Conservation (phyloP, 2,113 vertebrate genomes). For the Myotis davidii region DNA sequence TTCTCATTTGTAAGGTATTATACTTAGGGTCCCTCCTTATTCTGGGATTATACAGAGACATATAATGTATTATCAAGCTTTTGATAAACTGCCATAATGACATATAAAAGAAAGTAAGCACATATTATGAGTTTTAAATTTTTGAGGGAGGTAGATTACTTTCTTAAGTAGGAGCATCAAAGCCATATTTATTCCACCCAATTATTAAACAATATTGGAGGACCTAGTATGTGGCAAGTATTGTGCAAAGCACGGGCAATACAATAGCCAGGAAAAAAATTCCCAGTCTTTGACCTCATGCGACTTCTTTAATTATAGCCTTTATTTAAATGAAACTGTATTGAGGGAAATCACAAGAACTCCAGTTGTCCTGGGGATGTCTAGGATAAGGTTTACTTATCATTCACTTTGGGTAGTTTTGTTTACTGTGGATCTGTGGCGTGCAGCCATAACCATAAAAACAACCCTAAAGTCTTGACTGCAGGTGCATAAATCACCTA, state of each 20-base stretch:
- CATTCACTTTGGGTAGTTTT: conserved; percentile 4
- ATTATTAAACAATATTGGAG: neutral
- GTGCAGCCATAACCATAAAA: neutral
- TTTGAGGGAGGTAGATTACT: neutral
- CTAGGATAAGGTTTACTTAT: neutral
- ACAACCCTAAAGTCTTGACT: neutral
- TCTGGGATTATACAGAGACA: neutral
- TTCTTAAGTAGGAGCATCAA: neutral
- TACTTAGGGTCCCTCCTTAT: neutral
- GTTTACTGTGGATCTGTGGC: conserved; percentile 26
- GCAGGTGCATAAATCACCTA: neutral
- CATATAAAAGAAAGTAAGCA: neutral
- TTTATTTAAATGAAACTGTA: conserved; percentile 11
- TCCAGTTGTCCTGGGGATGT: neutral
- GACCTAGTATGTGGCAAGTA: neutral
- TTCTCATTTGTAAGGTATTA: neutral
- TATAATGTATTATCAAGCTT: neutral
- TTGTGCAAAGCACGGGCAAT: neutral
- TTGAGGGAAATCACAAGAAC: neutral
- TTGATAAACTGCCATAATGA: neutral
- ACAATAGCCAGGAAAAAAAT: neutral
- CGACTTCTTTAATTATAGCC: neutral
- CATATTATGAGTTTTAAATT: neutral
- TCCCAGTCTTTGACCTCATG: neutral
- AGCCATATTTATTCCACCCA: neutral